A percentile compares a stretch with the other conserved stretches of the same genome.
Conservation (phyloP, 2,888 invertebrate genomes). For the Tromatobia lineatoria region DNA sequence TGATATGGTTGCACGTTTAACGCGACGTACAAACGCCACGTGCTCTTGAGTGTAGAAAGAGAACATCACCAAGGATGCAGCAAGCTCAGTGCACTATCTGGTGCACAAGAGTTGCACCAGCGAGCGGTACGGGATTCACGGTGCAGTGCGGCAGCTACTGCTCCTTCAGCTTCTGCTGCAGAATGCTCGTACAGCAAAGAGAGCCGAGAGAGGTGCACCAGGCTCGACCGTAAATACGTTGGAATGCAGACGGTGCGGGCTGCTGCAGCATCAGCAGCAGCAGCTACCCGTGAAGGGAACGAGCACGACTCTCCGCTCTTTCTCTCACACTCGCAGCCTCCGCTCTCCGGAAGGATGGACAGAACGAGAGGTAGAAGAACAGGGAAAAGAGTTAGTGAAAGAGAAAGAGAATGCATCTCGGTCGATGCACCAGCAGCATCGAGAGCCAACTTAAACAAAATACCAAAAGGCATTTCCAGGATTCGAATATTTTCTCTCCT, state of each 20-base stretch:
- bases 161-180: conserved; percentile 52
- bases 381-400: conserved; percentile 60
- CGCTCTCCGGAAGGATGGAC: conserved; percentile 61
- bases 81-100: conserved; percentile 54
- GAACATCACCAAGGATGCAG: conserved; percentile 26
- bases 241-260: conserved; percentile 76
- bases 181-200: conserved; percentile 69
- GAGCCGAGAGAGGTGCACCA: conserved; percentile 66
- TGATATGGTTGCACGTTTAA: conserved; percentile 9
- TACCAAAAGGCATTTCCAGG: conserved; percentile 48
- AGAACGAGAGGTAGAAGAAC: conserved; percentile 59
- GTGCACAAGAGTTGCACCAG: conserved; percentile 55
- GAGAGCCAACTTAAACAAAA: conserved; percentile 46
- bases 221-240: conserved; percentile 75
- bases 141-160: conserved; percentile 57
- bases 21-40: conserved; percentile 61
- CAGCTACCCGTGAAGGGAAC: conserved; percentile 69
- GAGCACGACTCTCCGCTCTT: conserved; percentile 47
- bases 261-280: conserved; percentile 63
- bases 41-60: conserved; percentile 48
- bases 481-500: conserved; percentile 19
- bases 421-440: conserved; percentile 64
- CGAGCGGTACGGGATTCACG: conserved; percentile 64
- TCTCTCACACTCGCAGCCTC: conserved; percentile 39
- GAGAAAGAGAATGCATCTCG: conserved; percentile 66